Evolutionary conservation across 2,888 invertebrate genomes (phyloP).

Genomic region (Platycheirus rosarum): DNA sequence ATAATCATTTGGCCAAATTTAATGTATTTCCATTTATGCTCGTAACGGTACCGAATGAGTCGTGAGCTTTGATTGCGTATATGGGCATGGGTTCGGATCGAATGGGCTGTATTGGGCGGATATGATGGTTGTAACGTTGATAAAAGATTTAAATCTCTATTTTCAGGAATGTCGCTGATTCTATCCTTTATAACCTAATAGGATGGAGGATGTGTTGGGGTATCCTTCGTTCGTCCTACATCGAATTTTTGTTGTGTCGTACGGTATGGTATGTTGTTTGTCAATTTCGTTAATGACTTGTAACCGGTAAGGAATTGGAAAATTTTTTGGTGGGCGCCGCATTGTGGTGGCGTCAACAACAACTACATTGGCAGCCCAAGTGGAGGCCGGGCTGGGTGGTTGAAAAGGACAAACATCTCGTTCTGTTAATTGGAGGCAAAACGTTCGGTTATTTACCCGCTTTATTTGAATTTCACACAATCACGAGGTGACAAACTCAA

Average conservation of each 20-base stretch:
- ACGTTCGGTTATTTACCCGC: constrained; percentile 54
- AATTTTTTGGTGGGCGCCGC: constrained; percentile 25
- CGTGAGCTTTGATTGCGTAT: constrained; percentile 60
- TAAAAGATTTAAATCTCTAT: constrained; percentile 67
- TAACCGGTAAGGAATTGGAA: constrained; percentile 24
- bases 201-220: not conserved
- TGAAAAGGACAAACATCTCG: constrained; percentile 48
- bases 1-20: constrained; percentile 71
- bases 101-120: not conserved
- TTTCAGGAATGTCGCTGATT: constrained; percentile 59
- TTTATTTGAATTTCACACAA: constrained; percentile 67
- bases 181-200: constrained; percentile 20
- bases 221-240: not conserved
- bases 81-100: too few species aligned
- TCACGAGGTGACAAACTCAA: constrained; percentile 60
- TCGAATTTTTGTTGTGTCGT: constrained; percentile 49
- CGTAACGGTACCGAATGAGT: constrained; percentile 45
- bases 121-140: constrained; percentile 20
- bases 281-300: constrained; percentile 69
- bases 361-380: not conserved
- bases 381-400: not conserved
- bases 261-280: constrained; percentile 61
- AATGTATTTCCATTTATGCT: constrained; percentile 67
- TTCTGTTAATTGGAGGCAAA: constrained; percentile 69
- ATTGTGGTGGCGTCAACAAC: not conserved